Conservation (phyloP, 2,888 invertebrate genomes). For the Cephus sareptanus region DNA sequence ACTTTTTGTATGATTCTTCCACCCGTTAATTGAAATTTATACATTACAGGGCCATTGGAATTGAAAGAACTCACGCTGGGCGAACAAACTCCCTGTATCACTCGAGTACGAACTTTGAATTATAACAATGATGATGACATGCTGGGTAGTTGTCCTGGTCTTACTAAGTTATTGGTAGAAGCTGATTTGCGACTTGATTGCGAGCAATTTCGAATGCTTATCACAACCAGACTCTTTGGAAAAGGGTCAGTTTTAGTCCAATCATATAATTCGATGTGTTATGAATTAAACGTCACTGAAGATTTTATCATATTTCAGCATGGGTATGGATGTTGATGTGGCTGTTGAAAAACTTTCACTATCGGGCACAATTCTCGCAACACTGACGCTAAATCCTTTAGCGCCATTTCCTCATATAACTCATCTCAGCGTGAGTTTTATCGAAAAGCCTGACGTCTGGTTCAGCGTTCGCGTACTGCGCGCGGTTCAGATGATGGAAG, state of each 20-base stretch:
- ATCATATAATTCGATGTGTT: background rate
- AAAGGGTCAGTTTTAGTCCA: constrained; percentile 55
- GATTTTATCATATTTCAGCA: constrained; percentile 48
- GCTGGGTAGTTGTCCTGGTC: constrained; percentile 40
- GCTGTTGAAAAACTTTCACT: constrained; percentile 68
- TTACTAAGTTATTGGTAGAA: constrained; percentile 65
- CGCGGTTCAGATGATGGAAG: constrained; percentile 69
- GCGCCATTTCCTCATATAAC: constrained; percentile 69
- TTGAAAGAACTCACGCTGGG: constrained; percentile 67
- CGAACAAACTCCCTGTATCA: constrained; percentile 57
- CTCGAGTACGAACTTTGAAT: constrained; percentile 57
- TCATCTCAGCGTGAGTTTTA: constrained; percentile 66
- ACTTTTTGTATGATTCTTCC: background rate
- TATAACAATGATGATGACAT: constrained; percentile 47
- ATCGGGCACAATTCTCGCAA: constrained; percentile 65
- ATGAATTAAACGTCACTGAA: background rate
- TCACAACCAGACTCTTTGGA: constrained; percentile 65
- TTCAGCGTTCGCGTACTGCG: constrained; percentile 67
- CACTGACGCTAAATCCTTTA: constrained; percentile 66
- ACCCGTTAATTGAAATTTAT: background rate
- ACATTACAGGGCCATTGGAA: constrained; percentile 64
- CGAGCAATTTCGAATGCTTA: constrained; percentile 69
- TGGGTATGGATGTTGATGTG: constrained; percentile 67
- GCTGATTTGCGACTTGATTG: constrained; percentile 66
- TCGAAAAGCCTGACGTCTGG: constrained; percentile 69